Conservation (phyloP, 1,140 invertebrate genomes). For the Drosophila neocordata region DNA sequence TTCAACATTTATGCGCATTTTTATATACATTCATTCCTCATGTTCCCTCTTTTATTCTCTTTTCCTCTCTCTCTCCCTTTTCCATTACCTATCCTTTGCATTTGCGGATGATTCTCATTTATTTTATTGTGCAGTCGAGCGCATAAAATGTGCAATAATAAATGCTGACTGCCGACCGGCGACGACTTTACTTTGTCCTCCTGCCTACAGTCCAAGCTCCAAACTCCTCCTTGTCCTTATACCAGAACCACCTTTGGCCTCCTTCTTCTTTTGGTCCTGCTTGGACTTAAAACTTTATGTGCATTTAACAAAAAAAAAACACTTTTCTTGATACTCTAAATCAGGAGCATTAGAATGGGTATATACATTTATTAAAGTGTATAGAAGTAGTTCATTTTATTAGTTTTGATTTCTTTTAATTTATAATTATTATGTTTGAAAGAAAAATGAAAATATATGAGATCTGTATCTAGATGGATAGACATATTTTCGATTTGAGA, state of each 20-base stretch:
- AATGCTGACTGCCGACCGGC: conserved; percentile 65
- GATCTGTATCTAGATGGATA: too few species aligned
- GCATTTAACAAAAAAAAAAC: conserved; percentile 50
- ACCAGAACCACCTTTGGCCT: not conserved
- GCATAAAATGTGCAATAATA: conserved; percentile 78
- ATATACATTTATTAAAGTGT: too few species aligned
- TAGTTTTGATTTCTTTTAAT: not conserved
- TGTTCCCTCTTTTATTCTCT: too few species aligned
- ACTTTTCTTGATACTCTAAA: conserved; percentile 22
- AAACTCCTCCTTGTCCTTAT: not conserved
- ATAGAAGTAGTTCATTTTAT: too few species aligned
- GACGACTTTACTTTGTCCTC: conserved; percentile 66
- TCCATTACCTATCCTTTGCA: conserved; percentile 41
- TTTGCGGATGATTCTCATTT: conserved; percentile 58
- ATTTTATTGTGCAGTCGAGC: conserved; percentile 71
- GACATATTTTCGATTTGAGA: too few species aligned
- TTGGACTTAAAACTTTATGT: conserved; percentile 68
- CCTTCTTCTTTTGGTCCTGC: conserved; percentile 5
- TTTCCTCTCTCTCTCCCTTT: not conserved
- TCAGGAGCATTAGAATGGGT: not conserved
- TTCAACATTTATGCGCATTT: conserved; percentile 63
- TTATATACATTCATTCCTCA: conserved; percentile 21
- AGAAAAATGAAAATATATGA: too few species aligned
- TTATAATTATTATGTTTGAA: too few species aligned
- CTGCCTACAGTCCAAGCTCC: not conserved